phyloP scores from a whole-genome alignment of 2,888 invertebrate genomes.

The Ophioninae sp. region DNA sequence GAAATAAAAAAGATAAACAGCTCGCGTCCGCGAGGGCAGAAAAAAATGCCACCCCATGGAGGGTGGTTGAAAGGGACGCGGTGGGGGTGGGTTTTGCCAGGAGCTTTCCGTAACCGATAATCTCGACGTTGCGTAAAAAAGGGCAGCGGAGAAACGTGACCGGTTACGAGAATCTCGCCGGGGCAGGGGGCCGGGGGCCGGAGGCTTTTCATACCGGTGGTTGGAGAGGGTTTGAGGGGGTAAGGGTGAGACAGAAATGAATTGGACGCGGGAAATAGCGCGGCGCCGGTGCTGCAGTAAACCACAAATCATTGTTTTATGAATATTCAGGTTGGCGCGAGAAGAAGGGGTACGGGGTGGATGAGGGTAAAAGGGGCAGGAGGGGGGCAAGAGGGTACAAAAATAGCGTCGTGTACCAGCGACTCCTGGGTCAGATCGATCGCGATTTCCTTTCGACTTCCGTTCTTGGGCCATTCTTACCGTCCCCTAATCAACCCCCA shows the following conservation, averaged over 20 bases:
- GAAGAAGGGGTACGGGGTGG: conserved; percentile 35
- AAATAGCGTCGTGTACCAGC: conserved; percentile 27
- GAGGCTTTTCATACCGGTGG: too few species aligned
- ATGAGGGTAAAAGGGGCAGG: not conserved
- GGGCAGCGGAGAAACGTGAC: conserved; percentile 12
- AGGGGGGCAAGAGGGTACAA: not conserved
- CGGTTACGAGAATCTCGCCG: conserved; percentile 12
- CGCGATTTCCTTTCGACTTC: conserved; percentile 70
- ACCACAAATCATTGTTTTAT: conserved; percentile 75
- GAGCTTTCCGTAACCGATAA: conserved; percentile 54
- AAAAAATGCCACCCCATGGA: not conserved
- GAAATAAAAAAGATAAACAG: conserved; percentile 21
- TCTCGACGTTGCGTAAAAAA: conserved; percentile 51
- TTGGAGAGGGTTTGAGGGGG: not conserved
- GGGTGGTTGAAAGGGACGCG: not conserved
- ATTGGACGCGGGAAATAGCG: conserved; percentile 67
- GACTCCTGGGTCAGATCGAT: conserved; percentile 68
- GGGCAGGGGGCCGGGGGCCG: too few species aligned
- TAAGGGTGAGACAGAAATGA: conserved; percentile 64
- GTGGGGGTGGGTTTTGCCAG: conserved; percentile 15
- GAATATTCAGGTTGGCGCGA: conserved; percentile 69
- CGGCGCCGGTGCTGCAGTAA: conserved; percentile 68
- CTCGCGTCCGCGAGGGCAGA: not conserved
- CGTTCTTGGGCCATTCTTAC: conserved; percentile 66
- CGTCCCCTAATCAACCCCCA: conserved; percentile 60